Evolutionary conservation across 1,140 invertebrate genomes (phyloP).

Genomic region (Drosophila jambulina): DNA sequence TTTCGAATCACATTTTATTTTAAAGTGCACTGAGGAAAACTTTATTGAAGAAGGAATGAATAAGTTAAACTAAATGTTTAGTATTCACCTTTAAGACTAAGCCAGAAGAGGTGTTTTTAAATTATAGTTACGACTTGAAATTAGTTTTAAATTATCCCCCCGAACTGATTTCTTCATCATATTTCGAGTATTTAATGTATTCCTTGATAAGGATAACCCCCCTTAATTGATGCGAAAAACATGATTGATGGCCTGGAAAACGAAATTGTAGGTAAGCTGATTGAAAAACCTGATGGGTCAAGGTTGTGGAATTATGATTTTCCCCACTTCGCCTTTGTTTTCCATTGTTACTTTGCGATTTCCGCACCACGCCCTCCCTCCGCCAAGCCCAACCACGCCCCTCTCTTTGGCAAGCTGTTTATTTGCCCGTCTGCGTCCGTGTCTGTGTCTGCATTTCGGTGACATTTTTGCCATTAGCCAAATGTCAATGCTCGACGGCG

Average conservation of each 20-base stretch:
- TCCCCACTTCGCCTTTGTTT: slow-evolving; percentile 8
- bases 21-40: slow-evolving; percentile 11
- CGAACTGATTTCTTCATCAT: not conserved
- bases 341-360: not conserved
- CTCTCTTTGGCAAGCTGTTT: slow-evolving; percentile 46
- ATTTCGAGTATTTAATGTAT: not conserved
- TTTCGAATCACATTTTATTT: slow-evolving; percentile 9
- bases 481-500: slow-evolving; percentile 78
- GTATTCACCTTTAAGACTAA: not conserved
- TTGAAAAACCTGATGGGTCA: slow-evolving; percentile 37
- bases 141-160: not conserved
- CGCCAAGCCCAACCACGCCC: slow-evolving; percentile 16
- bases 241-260: slow-evolving; percentile 21
- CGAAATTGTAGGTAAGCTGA: slow-evolving; percentile 28
- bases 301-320: slow-evolving; percentile 27
- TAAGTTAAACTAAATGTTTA: not conserved
- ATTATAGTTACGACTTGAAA: no score
- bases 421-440: slow-evolving; percentile 41
- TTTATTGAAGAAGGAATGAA: no score
- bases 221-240: slow-evolving; percentile 18
- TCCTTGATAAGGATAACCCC: not conserved
- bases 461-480: slow-evolving; percentile 82
- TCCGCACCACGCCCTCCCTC: not conserved
- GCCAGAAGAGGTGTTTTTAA: not conserved
- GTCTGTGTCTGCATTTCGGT: slow-evolving; percentile 73